A percentile compares a stretch with the other conserved stretches of the same genome.
These are phyloP conservation scores for Phymastichus coffea DNA, from an alignment of 1,140 invertebrate species.

Conservation along the genomic window DNA sequence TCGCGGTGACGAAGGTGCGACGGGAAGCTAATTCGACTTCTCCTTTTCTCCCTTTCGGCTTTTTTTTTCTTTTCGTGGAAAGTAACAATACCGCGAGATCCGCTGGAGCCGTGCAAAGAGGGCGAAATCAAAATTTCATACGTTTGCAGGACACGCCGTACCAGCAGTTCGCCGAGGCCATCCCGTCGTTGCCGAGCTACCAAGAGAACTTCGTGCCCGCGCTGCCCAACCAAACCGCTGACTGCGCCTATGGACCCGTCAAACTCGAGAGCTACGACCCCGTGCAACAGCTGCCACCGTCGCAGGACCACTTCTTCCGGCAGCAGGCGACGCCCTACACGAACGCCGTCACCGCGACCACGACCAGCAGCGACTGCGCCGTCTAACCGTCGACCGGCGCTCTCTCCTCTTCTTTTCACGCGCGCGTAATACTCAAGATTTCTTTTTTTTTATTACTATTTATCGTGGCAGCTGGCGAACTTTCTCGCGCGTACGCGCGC, in stretches of 20 bases:
- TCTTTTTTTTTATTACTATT: too few relatives aligned
- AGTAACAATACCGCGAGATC: too few relatives aligned
- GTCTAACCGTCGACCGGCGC: constrained; percentile 40
- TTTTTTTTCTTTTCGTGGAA: too few relatives aligned
- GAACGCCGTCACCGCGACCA: not conserved
- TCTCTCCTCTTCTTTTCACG: too few relatives aligned
- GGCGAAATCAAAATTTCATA: too few relatives aligned
- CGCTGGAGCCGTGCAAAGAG: too few relatives aligned
- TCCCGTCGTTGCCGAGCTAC: constrained; percentile 38
- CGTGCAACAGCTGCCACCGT: not conserved
- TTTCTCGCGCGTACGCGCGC: too few relatives aligned
- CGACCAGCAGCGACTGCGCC: constrained; percentile 46
- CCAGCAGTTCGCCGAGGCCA: not conserved
- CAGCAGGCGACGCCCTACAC: constrained; percentile 39
- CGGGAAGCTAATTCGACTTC: too few relatives aligned
- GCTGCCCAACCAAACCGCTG: constrained; percentile 29
- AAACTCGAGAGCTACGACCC: constrained; percentile 50
- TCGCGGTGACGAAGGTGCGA: too few relatives aligned
- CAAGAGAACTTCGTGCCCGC: constrained; percentile 49
- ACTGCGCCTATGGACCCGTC: constrained; percentile 34
- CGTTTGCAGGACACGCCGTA: not conserved
- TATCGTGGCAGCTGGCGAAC: too few relatives aligned
- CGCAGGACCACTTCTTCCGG: constrained; percentile 40
- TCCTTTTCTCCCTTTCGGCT: too few relatives aligned
- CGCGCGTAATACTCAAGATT: too few relatives aligned